These are phyloP conservation scores for Lottia gigantea DNA, from an alignment of 2,888 invertebrate species.

Conservation along the genomic window DNA sequence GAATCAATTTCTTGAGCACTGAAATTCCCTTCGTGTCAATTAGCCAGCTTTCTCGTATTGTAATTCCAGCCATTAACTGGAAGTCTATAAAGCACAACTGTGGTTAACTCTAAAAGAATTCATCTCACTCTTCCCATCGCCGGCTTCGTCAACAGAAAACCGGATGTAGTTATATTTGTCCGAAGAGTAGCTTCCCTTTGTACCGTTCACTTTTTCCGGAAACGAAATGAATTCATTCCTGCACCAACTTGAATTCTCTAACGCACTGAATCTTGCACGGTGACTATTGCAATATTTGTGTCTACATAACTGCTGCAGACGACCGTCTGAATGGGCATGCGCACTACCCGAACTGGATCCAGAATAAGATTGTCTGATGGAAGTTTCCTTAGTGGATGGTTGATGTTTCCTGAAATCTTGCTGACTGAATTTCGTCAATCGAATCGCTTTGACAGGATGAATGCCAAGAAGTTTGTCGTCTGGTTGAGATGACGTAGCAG, in stretches of 20 bases:
- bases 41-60: too few relatives aligned
- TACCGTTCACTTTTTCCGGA: background rate
- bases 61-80: too few relatives aligned
- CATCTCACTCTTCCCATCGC: too few relatives aligned
- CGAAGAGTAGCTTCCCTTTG: background rate
- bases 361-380: constrained; percentile 18
- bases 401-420: constrained; percentile 15
- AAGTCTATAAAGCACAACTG: too few relatives aligned
- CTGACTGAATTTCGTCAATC: constrained; percentile 30
- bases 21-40: too few relatives aligned
- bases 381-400: constrained; percentile 34
- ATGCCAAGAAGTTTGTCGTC: constrained; percentile 17
- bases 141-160: background rate
- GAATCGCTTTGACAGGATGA: constrained; percentile 24
- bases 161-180: background rate
- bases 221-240: background rate
- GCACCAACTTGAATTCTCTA: background rate
- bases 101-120: too few relatives aligned
- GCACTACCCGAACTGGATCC: constrained; percentile 24
- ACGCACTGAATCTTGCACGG: constrained; percentile 15
- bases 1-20: too few relatives aligned
- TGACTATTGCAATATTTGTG: constrained; percentile 35
- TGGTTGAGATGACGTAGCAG: constrained; percentile 5
- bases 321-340: constrained; percentile 39
- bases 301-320: constrained; percentile 32